Evolutionary conservation across 1,140 invertebrate species (phyloP).

Genomic region (Drosophila nigromelanica): DNA sequence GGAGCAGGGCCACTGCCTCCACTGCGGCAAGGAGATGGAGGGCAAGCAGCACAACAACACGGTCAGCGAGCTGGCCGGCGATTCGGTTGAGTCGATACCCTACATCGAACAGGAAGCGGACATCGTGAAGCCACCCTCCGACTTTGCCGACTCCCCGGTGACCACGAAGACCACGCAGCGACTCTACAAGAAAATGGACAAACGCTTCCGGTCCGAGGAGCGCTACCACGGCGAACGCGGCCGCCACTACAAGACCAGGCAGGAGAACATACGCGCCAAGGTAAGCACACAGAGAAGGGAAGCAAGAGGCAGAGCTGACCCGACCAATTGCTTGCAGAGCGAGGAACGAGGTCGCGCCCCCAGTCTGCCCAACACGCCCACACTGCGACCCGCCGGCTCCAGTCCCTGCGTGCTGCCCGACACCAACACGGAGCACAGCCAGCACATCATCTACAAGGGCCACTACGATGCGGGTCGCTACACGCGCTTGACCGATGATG

Average conservation of each 20-base stretch:
- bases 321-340: conserved; percentile 84
- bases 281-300: conserved; percentile 67
- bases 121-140: conserved; percentile 93
- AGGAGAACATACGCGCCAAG: conserved; percentile 89
- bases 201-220: conserved; percentile 92
- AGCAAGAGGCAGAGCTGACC: background rate
- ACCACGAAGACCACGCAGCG: conserved; percentile 85
- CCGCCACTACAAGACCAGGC: conserved; percentile 87
- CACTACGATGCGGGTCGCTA: conserved; percentile 89
- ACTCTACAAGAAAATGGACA: conserved; percentile 92
- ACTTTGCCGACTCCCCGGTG: conserved; percentile 93
- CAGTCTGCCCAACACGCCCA: conserved; percentile 87
- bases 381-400: conserved; percentile 87
- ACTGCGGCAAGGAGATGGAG: conserved; percentile 91
- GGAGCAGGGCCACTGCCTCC: conserved; percentile 87
- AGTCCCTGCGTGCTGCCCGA: conserved; percentile 88
- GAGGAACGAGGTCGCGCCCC: conserved; percentile 91
- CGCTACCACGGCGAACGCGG: conserved; percentile 86
- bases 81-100: conserved; percentile 79
- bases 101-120: conserved; percentile 85
- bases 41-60: conserved; percentile 54
- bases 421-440: conserved; percentile 87
- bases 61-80: conserved; percentile 85
- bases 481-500: conserved; percentile 90
- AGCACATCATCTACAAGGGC: conserved; percentile 88